Conservation (phyloP, 1,140 invertebrate genomes). For the Orius insidiosus region DNA sequence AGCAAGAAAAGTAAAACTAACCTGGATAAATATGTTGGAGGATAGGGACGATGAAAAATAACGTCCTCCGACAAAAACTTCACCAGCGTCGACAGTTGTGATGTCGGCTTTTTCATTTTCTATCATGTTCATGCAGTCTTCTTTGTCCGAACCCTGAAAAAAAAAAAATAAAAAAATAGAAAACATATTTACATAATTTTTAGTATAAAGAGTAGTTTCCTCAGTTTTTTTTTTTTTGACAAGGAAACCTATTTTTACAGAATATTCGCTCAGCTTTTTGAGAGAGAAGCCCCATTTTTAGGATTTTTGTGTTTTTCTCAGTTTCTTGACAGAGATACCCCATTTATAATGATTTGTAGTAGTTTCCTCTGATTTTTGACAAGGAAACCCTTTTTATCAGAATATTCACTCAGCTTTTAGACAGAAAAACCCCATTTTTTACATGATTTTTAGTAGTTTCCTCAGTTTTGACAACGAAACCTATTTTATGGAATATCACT, state of each 20-base stretch:
- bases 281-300: too few relatives aligned
- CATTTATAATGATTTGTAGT: too few relatives aligned
- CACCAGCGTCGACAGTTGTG: constrained; percentile 76
- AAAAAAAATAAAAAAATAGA: constrained; percentile 12
- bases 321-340: too few relatives aligned
- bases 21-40: constrained; percentile 49
- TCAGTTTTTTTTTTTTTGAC: constrained; percentile 2
- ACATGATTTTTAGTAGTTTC: too few relatives aligned
- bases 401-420: too few relatives aligned
- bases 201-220: background rate
- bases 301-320: constrained; percentile 8
- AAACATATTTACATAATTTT: constrained; percentile 7
- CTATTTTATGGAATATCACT: too few relatives aligned
- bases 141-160: constrained; percentile 49
- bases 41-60: constrained; percentile 83
- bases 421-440: too few relatives aligned
- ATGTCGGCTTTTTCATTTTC: constrained; percentile 66
- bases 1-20: constrained; percentile 8
- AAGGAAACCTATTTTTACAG: too few relatives aligned
- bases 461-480: too few relatives aligned
- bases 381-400: too few relatives aligned
- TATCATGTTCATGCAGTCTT: constrained; percentile 63
- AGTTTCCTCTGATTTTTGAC: too few relatives aligned
- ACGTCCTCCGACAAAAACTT: constrained; percentile 79
- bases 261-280: too few relatives aligned